These are phyloP conservation scores for Epinephelus lanceolatus DNA, from an alignment of 2,113 vertebrate species.

Conservation along the genomic window DNA sequence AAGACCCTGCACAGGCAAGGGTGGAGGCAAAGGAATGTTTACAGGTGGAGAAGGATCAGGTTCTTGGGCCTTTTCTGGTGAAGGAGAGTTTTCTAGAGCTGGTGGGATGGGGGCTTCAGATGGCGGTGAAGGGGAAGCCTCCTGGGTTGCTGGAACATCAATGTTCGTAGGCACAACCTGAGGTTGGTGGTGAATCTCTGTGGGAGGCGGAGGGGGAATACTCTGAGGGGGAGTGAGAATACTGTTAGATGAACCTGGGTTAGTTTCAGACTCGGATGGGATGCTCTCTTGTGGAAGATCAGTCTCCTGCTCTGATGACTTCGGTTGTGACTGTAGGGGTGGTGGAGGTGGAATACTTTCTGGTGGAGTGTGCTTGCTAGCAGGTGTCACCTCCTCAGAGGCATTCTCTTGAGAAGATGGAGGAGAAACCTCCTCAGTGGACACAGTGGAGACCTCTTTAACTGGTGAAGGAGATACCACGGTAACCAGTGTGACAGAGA, in stretches of 20 bases:
- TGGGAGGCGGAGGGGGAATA: constrained; percentile 60
- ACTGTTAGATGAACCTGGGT: constrained; percentile 26
- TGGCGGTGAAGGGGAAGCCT: constrained; percentile 31
- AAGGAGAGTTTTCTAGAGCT: constrained; percentile 21
- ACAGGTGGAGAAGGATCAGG: constrained; percentile 16
- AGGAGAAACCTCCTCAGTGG: constrained; percentile 29
- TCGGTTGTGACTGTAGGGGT: not conserved
- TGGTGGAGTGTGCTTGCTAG: constrained; percentile 45
- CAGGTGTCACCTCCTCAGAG: constrained; percentile 10
- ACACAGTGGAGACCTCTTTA: not conserved
- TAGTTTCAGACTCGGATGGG: constrained; percentile 11
- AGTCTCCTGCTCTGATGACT: constrained; percentile 29
- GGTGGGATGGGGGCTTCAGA: constrained; percentile 19
- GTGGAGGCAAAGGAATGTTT: constrained; percentile 55
- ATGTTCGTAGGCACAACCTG: not conserved
- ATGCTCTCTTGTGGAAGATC: constrained; percentile 21
- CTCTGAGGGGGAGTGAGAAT: constrained; percentile 58
- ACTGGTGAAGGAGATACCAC: not conserved
- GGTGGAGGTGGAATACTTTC: constrained; percentile 66
- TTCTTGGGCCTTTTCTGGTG: constrained; percentile 37
- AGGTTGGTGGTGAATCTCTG: constrained; percentile 35
- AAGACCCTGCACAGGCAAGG: constrained; percentile 46
- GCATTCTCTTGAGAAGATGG: constrained; percentile 29
- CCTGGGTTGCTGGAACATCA: constrained; percentile 23
- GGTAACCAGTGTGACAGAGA: not conserved